Base-by-base conservation (phyloP, 2,113 vertebrate genomes). In the Amphiprion percula region DNA sequence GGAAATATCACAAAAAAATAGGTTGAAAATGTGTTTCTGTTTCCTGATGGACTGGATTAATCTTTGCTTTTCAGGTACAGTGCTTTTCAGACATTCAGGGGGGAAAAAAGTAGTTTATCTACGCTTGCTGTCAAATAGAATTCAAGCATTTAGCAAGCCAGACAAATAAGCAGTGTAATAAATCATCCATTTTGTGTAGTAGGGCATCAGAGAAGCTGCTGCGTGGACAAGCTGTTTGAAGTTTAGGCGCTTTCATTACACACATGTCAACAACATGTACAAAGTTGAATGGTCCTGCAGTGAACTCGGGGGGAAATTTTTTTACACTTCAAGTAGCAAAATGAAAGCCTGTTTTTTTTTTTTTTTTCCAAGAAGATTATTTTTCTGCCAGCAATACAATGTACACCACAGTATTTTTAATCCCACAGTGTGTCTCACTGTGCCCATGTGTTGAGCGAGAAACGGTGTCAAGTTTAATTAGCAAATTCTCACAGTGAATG, bases 381-480 rank as follows among this genome's bases (percentile, higher is more conserved):
- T 82, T 90, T 85, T 65, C 77, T 79, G 74, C 68, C 60, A 74
- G 69, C 58, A 75, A 77, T 77, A 82, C 73, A 90, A 88, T 86
- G 74, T 65, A 79, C 73, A 84, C 61, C 77, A 39, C 28, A 39
- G 63, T 70, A 82, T 83, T 74, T 88, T n/a, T 64, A 86, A 90
- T 86, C 82, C 67, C 39, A 67, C 46, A 74, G 64, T 58, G 64
- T 58, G 71, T 82, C 77, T 85, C 71, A 72, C 52, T 33, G 56
- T 74, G 78, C 59, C 74, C 86, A 88, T 87, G 90, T 87, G 90
- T 77, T 74, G 63, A 80, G 85, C 80, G 80, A 91, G 86, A 88
- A 92, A 91, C 60, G 68, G 87, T 90, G 88, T 92, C 93, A 90
- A 87, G 83, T 92, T 90, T 91, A 92, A 94, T 93, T 93, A 94